Base-by-base conservation (phyloP, 2,113 vertebrate genomes). In the Tor tambroides region DNA sequence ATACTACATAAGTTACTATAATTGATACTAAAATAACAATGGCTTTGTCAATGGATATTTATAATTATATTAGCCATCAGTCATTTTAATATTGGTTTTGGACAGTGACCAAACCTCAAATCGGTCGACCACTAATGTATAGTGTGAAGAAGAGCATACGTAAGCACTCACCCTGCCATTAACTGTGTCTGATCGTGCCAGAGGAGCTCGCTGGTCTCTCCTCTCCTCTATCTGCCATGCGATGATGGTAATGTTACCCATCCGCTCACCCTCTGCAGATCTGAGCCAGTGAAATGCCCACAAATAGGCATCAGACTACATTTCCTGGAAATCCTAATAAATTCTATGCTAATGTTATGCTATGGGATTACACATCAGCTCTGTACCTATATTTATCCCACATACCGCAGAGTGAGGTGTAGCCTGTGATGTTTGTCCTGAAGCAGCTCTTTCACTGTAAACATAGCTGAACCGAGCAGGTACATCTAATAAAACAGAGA, bases 211-310 rank as follows among this genome's bases (percentile, higher is more conserved):
- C 93, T 97, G 95, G n/a, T 99, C 97, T 1, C 95, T 95, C 92
- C 97, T 99, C 90, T 98, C 98, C 84, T 99, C 98, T 89, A 98
- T 97, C 90, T 98, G 97, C 98, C 98, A 99, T 88, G 97, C 98
- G 43, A 99, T 99, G 90, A 99, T 96, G 0, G 98, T 98, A 93
- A 99, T 96, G 93, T 97, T 99, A 59, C 98, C 98, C 79, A 99
- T 96, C 0, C 96, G 96, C 89, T 97, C 96, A 54, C 93, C 97
- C 94, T 99, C 98, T 21, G 97, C 96, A 75, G 98, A 99, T 94
- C 98, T 99, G 93, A 90, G 23, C 35, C 75, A 90, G 80, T 59
- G 7, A 54, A 80, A 32, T 5, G 15, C 11, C 26, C 76, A 80
- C 3, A 82, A 79, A 69, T 30, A 81, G 51, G 28, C 19, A 51